Evolutionary conservation across 1,140 invertebrate species (phyloP).

Genomic region (Drosophila chauvacae): DNA sequence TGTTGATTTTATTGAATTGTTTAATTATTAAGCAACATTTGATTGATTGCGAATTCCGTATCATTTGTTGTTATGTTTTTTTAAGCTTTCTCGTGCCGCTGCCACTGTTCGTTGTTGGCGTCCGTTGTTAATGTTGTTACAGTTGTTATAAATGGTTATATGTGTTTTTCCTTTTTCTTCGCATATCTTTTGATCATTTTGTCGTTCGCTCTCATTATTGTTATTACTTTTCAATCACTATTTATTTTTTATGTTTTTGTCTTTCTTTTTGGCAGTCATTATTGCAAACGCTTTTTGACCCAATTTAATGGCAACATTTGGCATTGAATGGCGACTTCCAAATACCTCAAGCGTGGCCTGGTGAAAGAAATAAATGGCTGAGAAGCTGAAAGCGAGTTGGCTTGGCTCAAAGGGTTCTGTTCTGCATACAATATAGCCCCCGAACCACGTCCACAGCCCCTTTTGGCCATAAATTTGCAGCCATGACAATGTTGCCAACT

Average conservation of each 20-base stretch:
- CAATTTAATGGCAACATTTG: constrained; percentile 61
- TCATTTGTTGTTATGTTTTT: constrained; percentile 74
- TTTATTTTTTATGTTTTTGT: constrained; percentile 43
- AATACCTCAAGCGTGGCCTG: constrained; percentile 13
- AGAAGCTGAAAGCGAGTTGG: constrained; percentile 22
- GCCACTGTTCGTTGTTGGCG: constrained; percentile 32
- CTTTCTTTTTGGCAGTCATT: constrained; percentile 38
- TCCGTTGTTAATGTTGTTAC: constrained; percentile 51
- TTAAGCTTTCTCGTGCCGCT: constrained; percentile 71
- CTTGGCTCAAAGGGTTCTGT: constrained; percentile 36
- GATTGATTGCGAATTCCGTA: constrained; percentile 83
- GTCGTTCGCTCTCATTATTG: constrained; percentile 76
- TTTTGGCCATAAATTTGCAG: constrained; percentile 62
- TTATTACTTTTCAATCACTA: constrained; percentile 75
- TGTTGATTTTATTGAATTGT: constrained; percentile 83
- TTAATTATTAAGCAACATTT: constrained; percentile 84
- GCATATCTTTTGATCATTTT: constrained; percentile 62
- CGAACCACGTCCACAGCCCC: not conserved
- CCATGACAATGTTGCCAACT: constrained; percentile 75
- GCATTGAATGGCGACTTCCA: constrained; percentile 51
- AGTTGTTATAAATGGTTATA: constrained; percentile 57
- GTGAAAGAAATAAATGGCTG: constrained; percentile 24
- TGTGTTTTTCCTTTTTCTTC: constrained; percentile 33
- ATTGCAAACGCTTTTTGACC: constrained; percentile 72
- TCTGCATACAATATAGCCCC: constrained; percentile 18